phyloP scores from a whole-genome alignment of 2,797 vertebrate species.

The Gallirallus australis region DNA sequence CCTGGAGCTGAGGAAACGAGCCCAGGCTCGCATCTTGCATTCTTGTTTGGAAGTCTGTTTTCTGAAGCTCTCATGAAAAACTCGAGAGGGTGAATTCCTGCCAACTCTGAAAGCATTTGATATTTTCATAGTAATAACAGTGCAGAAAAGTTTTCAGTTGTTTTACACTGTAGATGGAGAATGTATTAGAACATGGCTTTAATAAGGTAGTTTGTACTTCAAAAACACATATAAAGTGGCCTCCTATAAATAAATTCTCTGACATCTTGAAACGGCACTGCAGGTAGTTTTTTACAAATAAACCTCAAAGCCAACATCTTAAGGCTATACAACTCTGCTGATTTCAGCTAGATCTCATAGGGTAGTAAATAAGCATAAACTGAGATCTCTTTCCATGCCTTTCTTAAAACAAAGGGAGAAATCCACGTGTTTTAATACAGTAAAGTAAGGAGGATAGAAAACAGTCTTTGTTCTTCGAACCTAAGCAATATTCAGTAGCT shows the following conservation, averaged over 20 bases:
- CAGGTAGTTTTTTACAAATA: background rate
- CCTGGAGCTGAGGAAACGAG: background rate
- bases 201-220: background rate
- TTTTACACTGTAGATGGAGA: background rate
- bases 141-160: background rate
- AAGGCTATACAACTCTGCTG: background rate
- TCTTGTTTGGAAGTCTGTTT: background rate
- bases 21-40: background rate
- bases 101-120: background rate
- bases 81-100: background rate
- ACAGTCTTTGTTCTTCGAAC: background rate
- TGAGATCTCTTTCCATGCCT: background rate
- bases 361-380: background rate
- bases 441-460: constrained; percentile 11
- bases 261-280: background rate
- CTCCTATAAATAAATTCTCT: background rate
- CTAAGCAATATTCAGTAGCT: background rate
- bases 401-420: background rate
- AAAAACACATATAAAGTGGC: background rate
- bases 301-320: background rate
- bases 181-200: background rate
- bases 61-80: background rate
- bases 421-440: background rate
- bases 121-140: background rate
- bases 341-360: background rate